Base-by-base conservation (phyloP, 1,140 invertebrate species). In the Ostrea denselamellosa region DNA sequence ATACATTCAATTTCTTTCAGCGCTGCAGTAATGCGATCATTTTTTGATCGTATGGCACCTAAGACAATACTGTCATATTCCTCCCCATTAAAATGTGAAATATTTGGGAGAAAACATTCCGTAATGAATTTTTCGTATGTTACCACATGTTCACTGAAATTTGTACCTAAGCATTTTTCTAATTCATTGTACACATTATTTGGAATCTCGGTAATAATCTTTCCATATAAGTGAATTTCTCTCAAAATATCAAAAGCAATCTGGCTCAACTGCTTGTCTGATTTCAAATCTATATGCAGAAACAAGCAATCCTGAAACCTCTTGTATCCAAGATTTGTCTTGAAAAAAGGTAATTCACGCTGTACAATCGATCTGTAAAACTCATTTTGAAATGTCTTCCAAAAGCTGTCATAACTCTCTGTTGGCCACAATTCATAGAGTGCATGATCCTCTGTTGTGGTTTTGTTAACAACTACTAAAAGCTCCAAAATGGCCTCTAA, bases 401-500 rank as follows among this genome's bases (percentile, higher is more conserved):
- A 77, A 5, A 77, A 44, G 9, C 2, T 3, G 14, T 77, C 68
- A 8, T 77, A 8, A 14, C 68, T 17, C 1, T 14, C 14, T 34
- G 8, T 77, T 9, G 68, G 68, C 68, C 68, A 77, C 25, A 77
- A 44, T 34, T 77, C 68, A 77, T 77, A 77, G 5, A 12, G 4
- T 34, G 14, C 9, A 77, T 77, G 0, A 3, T 14, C 28, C 0
- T 44, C 68, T 77, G 68, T 17, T 77, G 25, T 0, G 5, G 68
- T 28, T 28, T 44, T 34, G 9, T 77, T 34, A 4, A 77, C 14
- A 12, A 17, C 28, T 12, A 53, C 62, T 10, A 89, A n/a, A 1
- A 87, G 81, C 3, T 14, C 10, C 17, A 89, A 19, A 68, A 86
- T 68, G 7, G 89, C 83, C 14, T 87, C 68, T 17, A 86, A 84